Base-by-base conservation (phyloP, 2,113 vertebrate genomes). In the Alligator mississippiensis region DNA sequence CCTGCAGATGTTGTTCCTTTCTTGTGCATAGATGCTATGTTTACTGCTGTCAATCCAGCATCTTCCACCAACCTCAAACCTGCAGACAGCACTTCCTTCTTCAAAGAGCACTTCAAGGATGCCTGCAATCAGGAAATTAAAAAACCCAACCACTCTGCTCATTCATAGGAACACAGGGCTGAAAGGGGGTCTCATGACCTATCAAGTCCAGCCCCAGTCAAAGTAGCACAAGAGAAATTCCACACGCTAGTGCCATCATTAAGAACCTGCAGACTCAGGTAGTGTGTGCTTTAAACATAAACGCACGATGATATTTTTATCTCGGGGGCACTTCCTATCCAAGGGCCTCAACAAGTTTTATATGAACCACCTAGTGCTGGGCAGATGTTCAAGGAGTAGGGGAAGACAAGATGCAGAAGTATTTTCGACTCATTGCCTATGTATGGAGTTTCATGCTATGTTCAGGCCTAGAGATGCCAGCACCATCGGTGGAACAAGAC, bases 401-500 rank as follows among this genome's bases (percentile, higher is more conserved):
- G 4, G 57, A 58, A 2, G 4, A 64, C 21, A 92, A 54, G 76
- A 72, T 87, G 3, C 9, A 82, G 25, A n/a, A 84, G 24, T 24
- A 81, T 28, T 27, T 19, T 78, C 68, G 17, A 66, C 11, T 14
- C 59, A 75, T 18, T 19, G 18, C 12, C 7, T 28, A 10, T 66
- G 63, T 28, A 11, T 22, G 30, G 19, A 72, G 18, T 72, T 72
- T 9, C 11, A 34, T 11, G 11, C 66, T 70, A n/a, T 72, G 68
- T 17, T 72, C 30, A 72, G 38, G 19, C 30, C 30, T 38, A 61
- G 25, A 9, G 55, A 19, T 0, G 55, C 57, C 77, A 1, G 1
- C 57, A 77, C 68, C 9, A 14, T 5, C 18, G 0, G 0, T 0
- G 0, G 18, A 12, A 68, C 12, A 70, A 68, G 30, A 68, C 66